These are phyloP conservation scores for Nyleta sp. DNA, from an alignment of 2,888 invertebrate species.

Conservation along the genomic window DNA sequence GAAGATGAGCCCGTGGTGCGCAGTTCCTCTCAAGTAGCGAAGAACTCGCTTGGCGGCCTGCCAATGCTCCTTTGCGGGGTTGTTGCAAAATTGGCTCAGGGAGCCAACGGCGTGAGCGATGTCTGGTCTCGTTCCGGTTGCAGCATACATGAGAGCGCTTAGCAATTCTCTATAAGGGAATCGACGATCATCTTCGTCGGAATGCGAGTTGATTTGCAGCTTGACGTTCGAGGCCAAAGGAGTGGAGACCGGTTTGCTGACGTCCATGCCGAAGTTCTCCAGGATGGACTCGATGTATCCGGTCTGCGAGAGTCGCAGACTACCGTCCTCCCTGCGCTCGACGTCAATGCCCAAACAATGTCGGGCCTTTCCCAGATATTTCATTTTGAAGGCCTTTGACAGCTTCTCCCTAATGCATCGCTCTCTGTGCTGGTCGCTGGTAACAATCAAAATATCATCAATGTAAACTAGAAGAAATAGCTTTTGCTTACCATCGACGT, in stretches of 20 bases:
- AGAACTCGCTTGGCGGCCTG: slow-evolving; percentile 10
- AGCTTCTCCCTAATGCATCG: background rate
- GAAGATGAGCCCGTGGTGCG: background rate
- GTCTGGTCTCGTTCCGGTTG: too few relatives aligned
- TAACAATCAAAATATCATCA: slow-evolving; percentile 26
- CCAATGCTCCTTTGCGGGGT: slow-evolving; percentile 6
- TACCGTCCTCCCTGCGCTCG: background rate
- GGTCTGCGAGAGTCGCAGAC: background rate
- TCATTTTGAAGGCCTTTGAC: slow-evolving; percentile 14
- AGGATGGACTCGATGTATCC: slow-evolving; percentile 5
- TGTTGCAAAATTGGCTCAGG: background rate
- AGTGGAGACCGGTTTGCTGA: background rate
- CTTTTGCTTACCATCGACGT: background rate
- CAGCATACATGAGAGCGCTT: too few relatives aligned
- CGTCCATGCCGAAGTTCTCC: slow-evolving; percentile 6
- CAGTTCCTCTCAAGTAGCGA: slow-evolving; percentile 10
- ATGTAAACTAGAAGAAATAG: slow-evolving; percentile 18
- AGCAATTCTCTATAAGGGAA: background rate
- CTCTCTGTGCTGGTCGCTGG: background rate
- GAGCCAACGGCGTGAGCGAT: background rate
- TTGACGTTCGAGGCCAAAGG: too few relatives aligned
- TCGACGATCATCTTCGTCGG: background rate
- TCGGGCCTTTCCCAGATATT: slow-evolving; percentile 15
- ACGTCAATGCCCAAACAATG: slow-evolving; percentile 23
- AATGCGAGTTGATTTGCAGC: background rate